Percentiles rank a stretch among this genome's conserved stretches.
These are phyloP conservation scores for Sceloporus undulatus DNA, from an alignment of 2,113 vertebrate genomes.

Conservation along the genomic window DNA sequence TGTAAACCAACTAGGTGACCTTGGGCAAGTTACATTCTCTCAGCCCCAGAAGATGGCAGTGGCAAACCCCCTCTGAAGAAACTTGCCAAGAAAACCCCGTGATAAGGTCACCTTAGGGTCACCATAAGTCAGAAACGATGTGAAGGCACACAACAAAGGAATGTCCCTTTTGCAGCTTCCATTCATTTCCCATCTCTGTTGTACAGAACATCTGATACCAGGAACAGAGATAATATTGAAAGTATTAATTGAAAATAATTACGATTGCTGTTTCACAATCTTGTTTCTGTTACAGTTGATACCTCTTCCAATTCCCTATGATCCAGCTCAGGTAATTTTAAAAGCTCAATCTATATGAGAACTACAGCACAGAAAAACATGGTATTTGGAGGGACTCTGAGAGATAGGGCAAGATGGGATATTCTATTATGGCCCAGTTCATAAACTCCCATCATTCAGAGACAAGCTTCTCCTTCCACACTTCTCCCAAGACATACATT, in stretches of 20 bases:
- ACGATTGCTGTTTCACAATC: neutral
- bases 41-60: too few relatives aligned
- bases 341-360: neutral
- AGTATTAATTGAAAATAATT: neutral
- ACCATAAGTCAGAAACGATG: too few relatives aligned
- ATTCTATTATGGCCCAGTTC: neutral
- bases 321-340: conserved; percentile 57
- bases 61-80: too few relatives aligned
- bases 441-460: neutral
- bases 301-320: conserved; percentile 52
- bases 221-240: neutral
- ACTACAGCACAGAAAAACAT: too few relatives aligned
- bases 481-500: too few relatives aligned
- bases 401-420: neutral
- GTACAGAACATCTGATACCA: neutral
- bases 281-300: conserved; percentile 37
- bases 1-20: too few relatives aligned
- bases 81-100: too few relatives aligned
- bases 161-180: neutral
- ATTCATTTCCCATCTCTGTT: neutral
- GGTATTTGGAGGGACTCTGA: too few relatives aligned
- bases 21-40: too few relatives aligned
- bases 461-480: neutral
- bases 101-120: too few relatives aligned
- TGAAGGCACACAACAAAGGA: neutral